Percentiles rank a stretch among this genome's conserved stretches.
These are phyloP conservation scores for Leptocoma aspasia DNA, from an alignment of 2,113 vertebrate species.

Conservation along the genomic window DNA sequence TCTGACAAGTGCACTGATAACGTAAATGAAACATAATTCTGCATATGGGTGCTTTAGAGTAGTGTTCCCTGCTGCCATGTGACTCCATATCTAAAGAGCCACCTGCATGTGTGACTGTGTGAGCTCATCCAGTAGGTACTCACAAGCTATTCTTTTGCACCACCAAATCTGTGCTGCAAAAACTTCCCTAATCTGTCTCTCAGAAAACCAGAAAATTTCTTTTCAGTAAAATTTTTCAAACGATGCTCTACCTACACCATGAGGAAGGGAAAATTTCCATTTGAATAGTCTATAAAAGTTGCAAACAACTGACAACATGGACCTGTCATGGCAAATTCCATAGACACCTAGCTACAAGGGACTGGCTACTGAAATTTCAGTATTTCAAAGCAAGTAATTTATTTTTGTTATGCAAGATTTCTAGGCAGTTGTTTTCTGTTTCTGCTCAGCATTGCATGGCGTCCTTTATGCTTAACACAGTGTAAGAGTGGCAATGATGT, in stretches of 20 bases:
- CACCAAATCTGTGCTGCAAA: background rate
- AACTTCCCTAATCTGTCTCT: background rate
- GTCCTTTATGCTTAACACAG: background rate
- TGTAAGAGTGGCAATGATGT: conserved; percentile 24
- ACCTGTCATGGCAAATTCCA: background rate
- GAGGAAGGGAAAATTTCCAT: background rate
- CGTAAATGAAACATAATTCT: background rate
- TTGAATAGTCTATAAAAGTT: background rate
- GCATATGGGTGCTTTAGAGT: background rate
- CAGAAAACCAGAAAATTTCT: background rate
- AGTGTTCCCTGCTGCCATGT: background rate
- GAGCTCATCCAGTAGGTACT: background rate
- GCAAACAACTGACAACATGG: background rate
- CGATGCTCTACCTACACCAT: background rate
- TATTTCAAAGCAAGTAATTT: background rate
- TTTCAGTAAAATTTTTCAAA: background rate
- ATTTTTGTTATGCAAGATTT: background rate
- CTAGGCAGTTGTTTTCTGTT: background rate
- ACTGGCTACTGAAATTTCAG: background rate
- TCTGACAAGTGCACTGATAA: accelerated
- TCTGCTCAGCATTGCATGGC: background rate
- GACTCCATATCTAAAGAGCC: background rate
- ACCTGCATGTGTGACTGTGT: background rate
- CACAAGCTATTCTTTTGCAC: background rate
- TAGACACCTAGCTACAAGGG: background rate